Percentiles rank a stretch among this genome's conserved stretches.
Conservation (phyloP, 2,797 vertebrate species). For the Danio jaintianensis region DNA sequence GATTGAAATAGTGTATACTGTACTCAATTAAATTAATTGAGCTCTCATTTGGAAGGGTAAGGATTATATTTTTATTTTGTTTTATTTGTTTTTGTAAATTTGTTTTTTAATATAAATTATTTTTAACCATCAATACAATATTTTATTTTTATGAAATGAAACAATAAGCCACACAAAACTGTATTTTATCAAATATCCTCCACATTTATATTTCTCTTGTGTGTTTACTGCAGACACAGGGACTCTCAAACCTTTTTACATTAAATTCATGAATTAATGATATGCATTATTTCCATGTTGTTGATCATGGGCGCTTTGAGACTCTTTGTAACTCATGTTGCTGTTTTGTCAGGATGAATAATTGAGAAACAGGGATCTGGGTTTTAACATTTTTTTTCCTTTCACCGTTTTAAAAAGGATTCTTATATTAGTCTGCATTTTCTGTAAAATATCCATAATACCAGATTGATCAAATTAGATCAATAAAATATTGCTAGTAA, state of each 20-base stretch:
- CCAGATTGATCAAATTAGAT: background rate
- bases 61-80: background rate
- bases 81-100: background rate
- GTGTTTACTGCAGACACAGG: slow-evolving; percentile 34
- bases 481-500: background rate
- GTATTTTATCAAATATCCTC: background rate
- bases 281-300: slow-evolving; percentile 71
- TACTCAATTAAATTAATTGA: background rate
- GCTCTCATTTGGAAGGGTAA: too few relatives aligned
- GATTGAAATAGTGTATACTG: background rate
- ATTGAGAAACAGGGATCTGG: background rate
- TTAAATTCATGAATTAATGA: slow-evolving; percentile 73
- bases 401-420: background rate
- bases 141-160: background rate
- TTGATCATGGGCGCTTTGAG: slow-evolving; percentile 67
- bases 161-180: background rate
- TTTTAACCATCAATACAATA: too few relatives aligned
- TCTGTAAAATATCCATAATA: background rate
- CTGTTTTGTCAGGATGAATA: background rate
- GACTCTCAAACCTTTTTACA: slow-evolving; percentile 62
- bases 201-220: background rate
- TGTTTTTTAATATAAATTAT: background rate
- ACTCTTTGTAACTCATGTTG: background rate
- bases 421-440: background rate
- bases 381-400: background rate